Evolutionary conservation across 37 sponge, comb jelly and placozoan species (phyloP).

Genomic region (Dysidea cf. avara): DNA sequence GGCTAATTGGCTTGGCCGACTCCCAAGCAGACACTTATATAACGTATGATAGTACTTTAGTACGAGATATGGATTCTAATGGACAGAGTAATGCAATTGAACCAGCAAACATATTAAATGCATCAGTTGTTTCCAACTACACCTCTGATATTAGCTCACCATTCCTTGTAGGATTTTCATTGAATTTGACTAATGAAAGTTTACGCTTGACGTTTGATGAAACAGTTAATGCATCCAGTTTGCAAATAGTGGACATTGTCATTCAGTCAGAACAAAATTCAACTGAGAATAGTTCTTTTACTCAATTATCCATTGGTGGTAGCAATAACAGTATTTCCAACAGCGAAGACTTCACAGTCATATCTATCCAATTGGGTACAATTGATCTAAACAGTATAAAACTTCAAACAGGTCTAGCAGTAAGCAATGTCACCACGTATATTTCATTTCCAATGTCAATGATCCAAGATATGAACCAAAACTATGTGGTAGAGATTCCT

Average conservation of each 20-base stretch:
- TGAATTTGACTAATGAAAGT: constrained; percentile 72
- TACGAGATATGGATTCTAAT: constrained; percentile 69
- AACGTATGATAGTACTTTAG: constrained; percentile 15
- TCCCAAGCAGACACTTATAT: constrained; percentile 36
- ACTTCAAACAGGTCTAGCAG: constrained; percentile 48
- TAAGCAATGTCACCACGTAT: constrained; percentile 54
- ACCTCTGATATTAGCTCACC: constrained; percentile 70
- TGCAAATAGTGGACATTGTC: constrained; percentile 60
- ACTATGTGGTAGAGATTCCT: constrained; percentile 37
- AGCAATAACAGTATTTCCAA: constrained; percentile 53
- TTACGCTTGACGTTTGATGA: constrained; percentile 82
- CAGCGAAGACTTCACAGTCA: constrained; percentile 57
- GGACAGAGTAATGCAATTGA: constrained; percentile 40
- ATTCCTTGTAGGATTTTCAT: constrained; percentile 50
- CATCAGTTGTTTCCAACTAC: constrained; percentile 23
- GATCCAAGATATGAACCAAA: constrained; percentile 73
- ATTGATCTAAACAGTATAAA: constrained; percentile 78
- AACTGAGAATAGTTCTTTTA: background rate
- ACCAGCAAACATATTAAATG: constrained; percentile 7
- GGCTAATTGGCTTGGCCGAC: constrained; percentile 68
- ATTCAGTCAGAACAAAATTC: constrained; percentile 26
- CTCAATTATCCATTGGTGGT: constrained; percentile 38
- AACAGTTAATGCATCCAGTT: constrained; percentile 70
- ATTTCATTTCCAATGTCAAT: constrained; percentile 44
- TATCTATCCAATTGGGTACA: constrained; percentile 67